phyloP scores from a whole-genome alignment of 2,888 invertebrate genomes.

The Eupithecia abbreviata region DNA sequence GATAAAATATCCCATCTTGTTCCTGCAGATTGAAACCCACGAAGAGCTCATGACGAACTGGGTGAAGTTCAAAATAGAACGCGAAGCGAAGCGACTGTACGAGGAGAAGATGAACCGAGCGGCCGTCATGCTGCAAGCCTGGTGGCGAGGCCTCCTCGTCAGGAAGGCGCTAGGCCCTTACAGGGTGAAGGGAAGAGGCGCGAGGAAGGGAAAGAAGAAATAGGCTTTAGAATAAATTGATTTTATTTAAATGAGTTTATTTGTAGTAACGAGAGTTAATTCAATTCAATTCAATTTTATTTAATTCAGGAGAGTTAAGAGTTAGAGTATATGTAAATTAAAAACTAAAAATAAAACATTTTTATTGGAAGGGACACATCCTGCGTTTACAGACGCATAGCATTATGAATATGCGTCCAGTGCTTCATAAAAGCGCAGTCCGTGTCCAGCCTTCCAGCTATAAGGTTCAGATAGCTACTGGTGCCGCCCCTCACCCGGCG shows the following conservation, averaged over 20 bases:
- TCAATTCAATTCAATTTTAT: no score
- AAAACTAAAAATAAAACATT: no score
- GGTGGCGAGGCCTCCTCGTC: constrained; percentile 66
- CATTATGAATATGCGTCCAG: no score
- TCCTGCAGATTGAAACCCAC: constrained; percentile 54
- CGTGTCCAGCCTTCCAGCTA: no score
- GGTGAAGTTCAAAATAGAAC: constrained; percentile 65
- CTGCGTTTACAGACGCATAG: no score
- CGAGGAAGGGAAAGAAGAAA: constrained; percentile 31
- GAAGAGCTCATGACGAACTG: constrained; percentile 61
- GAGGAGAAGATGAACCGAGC: constrained; percentile 64
- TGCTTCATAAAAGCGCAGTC: no score
- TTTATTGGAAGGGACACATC: no score
- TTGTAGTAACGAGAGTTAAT: no score
- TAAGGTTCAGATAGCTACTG: no score
- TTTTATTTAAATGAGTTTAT: background rate
- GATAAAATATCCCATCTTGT: background rate
- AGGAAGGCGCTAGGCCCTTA: constrained; percentile 41
- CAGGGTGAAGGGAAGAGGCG: constrained; percentile 31
- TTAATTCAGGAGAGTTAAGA: no score
- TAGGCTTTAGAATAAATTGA: background rate
- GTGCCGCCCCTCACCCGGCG: no score
- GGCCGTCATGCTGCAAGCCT: constrained; percentile 69
- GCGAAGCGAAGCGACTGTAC: constrained; percentile 63
- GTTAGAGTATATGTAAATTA: no score